Evolutionary conservation across 2,888 invertebrate species (phyloP).

Genomic region (Hirtodrosophila histrioides): DNA sequence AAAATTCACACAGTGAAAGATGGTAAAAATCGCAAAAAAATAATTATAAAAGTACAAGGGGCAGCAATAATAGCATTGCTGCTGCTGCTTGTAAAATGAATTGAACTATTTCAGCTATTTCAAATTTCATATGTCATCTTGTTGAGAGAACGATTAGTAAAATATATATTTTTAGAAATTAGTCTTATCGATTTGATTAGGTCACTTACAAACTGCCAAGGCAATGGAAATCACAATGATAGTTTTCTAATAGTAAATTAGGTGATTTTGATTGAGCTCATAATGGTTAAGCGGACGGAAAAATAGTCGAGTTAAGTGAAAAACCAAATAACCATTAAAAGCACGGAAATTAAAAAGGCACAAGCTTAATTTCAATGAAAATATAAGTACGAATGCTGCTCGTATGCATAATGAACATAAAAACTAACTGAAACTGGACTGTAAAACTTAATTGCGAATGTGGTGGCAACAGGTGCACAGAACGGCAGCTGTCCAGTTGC

Average conservation of each 20-base stretch:
- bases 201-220: conserved; percentile 47
- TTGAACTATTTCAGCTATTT: conserved; percentile 41
- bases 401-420: conserved; percentile 47
- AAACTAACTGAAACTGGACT: conserved; percentile 38
- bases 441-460: conserved; percentile 8
- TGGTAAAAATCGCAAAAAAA: conserved; percentile 83
- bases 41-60: conserved; percentile 28
- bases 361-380: conserved; percentile 41
- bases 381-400: neutral
- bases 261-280: conserved; percentile 14
- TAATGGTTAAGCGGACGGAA: conserved; percentile 34
- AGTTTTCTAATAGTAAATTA: conserved; percentile 28
- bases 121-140: conserved; percentile 82
- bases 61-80: conserved; percentile 10
- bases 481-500: conserved; percentile 3
- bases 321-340: conserved; percentile 30
- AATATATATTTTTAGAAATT: conserved; percentile 18
- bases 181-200: conserved; percentile 15
- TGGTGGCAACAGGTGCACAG: conserved; percentile 60
- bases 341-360: conserved; percentile 23
- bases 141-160: conserved; percentile 69
- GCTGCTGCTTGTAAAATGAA: conserved; percentile 19
- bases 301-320: conserved; percentile 24
- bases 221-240: conserved; percentile 32
- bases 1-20: conserved; percentile 81